phyloP scores from a whole-genome alignment of 2,113 vertebrate species.

The Eudyptes chrysolophus region DNA sequence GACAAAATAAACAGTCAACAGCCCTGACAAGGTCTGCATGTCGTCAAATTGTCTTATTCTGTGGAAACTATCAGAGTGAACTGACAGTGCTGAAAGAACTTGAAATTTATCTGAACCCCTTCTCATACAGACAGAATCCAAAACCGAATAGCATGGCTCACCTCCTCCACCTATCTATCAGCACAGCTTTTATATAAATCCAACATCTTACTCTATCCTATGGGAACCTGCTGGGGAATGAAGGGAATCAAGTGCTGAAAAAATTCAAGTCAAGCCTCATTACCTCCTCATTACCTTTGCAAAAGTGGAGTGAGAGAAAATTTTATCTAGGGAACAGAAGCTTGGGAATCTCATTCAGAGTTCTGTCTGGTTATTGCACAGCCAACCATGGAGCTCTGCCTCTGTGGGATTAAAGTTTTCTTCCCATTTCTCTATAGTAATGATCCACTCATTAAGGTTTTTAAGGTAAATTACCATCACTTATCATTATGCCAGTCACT shows the following conservation, averaged over 20 bases:
- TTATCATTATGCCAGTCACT: slow-evolving; percentile 73
- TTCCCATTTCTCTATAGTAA: slow-evolving; percentile 80
- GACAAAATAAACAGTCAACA: slow-evolving; percentile 76
- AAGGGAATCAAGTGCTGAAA: slow-evolving; percentile 78
- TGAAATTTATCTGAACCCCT: slow-evolving; percentile 65
- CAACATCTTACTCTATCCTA: slow-evolving; percentile 80
- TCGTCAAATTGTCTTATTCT: slow-evolving; percentile 64
- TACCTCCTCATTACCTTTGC: slow-evolving; percentile 93
- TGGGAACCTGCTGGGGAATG: slow-evolving; percentile 82
- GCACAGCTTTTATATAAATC: slow-evolving; percentile 74
- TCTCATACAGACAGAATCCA: slow-evolving; percentile 62
- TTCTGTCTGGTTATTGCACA: slow-evolving; percentile 84
- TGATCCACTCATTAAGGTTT: slow-evolving; percentile 85
- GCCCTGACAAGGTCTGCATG: slow-evolving; percentile 59
- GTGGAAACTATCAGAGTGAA: slow-evolving; percentile 58
- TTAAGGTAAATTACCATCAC: slow-evolving; percentile 82
- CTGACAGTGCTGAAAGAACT: slow-evolving; percentile 61
- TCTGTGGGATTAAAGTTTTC: slow-evolving; percentile 82
- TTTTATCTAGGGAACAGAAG: slow-evolving; percentile 78
- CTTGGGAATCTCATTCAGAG: slow-evolving; percentile 81
- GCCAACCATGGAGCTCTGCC: slow-evolving; percentile 81
- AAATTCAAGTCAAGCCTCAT: slow-evolving; percentile 92
- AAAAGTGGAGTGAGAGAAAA: slow-evolving; percentile 82
- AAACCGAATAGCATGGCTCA: slow-evolving; percentile 67
- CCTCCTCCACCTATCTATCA: slow-evolving; percentile 79